A percentile compares a stretch with the other conserved stretches of the same genome.
Evolutionary conservation across 2,113 vertebrate genomes (phyloP).

Genomic region (Tiliqua scincoides): DNA sequence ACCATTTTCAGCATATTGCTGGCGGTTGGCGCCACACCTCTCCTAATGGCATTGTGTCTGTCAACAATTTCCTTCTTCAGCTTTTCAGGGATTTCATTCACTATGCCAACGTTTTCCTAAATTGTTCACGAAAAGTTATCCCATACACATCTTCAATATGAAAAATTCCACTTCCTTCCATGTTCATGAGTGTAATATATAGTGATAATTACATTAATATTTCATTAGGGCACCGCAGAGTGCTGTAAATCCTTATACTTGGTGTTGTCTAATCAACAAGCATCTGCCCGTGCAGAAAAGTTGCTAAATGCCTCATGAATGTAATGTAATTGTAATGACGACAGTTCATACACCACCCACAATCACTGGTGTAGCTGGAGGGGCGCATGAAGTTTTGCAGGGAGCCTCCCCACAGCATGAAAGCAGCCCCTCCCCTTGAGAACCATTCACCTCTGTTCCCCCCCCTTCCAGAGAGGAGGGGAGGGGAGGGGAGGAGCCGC

Average conservation of each 20-base stretch:
- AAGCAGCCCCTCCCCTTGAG: too few species aligned
- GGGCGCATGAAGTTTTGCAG: too few species aligned
- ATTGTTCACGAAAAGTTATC: neutral
- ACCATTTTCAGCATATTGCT: conserved; percentile 75
- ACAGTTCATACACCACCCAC: neutral
- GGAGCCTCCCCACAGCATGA: too few species aligned
- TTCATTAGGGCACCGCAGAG: neutral
- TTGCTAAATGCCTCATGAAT: neutral
- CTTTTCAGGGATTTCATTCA: neutral
- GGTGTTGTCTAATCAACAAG: neutral
- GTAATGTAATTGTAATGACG: neutral
- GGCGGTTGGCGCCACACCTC: conserved; percentile 53
- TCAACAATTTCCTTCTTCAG: conserved; percentile 59
- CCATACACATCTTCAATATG: neutral
- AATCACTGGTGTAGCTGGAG: too few species aligned
- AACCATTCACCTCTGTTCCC: too few species aligned
- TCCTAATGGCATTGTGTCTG: conserved; percentile 61
- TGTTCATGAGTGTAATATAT: neutral
- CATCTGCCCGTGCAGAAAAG: neutral
- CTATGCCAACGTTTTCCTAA: neutral
- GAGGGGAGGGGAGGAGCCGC: too few species aligned
- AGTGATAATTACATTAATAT: neutral
- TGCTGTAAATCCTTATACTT: neutral
- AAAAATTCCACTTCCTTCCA: neutral
- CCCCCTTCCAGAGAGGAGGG: too few species aligned